Percentiles rank a stretch among this genome's conserved stretches.
Conservation (phyloP, 2,797 vertebrate species). For the Melanotaenia nigrans region DNA sequence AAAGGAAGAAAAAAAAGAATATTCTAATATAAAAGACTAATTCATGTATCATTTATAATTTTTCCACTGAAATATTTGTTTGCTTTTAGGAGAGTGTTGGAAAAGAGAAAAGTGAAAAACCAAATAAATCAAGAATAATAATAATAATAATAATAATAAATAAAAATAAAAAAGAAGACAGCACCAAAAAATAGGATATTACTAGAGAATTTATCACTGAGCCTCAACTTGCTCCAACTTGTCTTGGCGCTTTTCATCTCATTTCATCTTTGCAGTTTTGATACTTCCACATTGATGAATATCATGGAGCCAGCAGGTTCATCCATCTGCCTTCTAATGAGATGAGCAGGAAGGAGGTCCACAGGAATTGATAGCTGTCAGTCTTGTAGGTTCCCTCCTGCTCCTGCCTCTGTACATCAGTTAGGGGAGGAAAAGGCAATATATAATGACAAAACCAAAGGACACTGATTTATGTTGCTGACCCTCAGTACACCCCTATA, state of each 20-base stretch:
- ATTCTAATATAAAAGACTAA: no score
- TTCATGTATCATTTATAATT: no score
- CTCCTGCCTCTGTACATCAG: conserved; percentile 73
- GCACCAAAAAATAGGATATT: not conserved
- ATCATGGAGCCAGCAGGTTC: conserved; percentile 50
- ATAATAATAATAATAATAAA: not conserved
- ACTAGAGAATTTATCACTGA: not conserved
- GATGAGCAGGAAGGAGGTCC: conserved; percentile 63
- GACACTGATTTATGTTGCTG: conserved; percentile 66
- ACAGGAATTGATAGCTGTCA: conserved; percentile 72
- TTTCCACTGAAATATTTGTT: not conserved
- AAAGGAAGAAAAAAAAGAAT: no score
- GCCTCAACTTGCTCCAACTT: conserved; percentile 11
- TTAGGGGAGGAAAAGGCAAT: conserved; percentile 71
- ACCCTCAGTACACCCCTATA: conserved; percentile 41
- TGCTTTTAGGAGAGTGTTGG: not conserved
- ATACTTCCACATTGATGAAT: conserved; percentile 47
- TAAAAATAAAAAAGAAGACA: not conserved
- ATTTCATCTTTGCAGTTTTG: conserved; percentile 41
- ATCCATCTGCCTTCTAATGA: conserved; percentile 73
- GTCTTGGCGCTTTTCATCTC: conserved; percentile 27
- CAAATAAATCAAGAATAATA: not conserved
- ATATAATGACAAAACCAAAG: conserved; percentile 62
- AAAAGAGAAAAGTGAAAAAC: not conserved
- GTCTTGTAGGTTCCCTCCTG: conserved; percentile 72